phyloP scores from a whole-genome alignment of 2,113 vertebrate genomes.

The Boulengeromyrus knoepffleri region DNA sequence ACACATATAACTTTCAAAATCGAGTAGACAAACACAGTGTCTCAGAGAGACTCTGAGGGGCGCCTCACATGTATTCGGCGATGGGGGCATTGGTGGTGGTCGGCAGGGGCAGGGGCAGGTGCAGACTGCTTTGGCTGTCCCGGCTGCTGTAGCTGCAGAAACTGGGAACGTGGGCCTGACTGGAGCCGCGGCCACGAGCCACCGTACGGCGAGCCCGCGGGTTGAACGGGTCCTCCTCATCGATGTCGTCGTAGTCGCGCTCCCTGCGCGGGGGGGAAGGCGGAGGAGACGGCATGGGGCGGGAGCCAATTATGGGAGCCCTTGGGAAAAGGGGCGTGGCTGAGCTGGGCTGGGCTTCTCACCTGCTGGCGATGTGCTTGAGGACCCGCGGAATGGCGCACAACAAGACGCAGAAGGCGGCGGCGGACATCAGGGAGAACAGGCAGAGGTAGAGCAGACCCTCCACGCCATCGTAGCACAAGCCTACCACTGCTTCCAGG shows the following conservation, averaged over 20 bases:
- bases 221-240: conserved; percentile 91
- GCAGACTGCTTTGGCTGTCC: conserved; percentile 83
- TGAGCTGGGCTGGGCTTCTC: conserved; percentile 18
- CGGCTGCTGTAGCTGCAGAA: conserved; percentile 92
- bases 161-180: conserved; percentile 77
- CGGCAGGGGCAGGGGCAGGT: conserved; percentile 59
- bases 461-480: conserved; percentile 90
- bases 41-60: neutral
- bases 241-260: conserved; percentile 80
- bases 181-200: conserved; percentile 67
- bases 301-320: no score
- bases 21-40: neutral
- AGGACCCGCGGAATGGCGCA: conserved; percentile 67
- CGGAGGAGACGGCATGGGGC: neutral
- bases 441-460: conserved; percentile 86
- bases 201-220: conserved; percentile 73
- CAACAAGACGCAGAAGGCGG: conserved; percentile 74
- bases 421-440: conserved; percentile 80
- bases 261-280: conserved; percentile 56
- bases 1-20: neutral
- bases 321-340: neutral
- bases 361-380: conserved; percentile 72
- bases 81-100: conserved; percentile 72
- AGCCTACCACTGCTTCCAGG: conserved; percentile 77
- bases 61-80: conserved; percentile 87